Base-by-base conservation (phyloP, 1,140 invertebrate species). In the Caenorhabditis inopinata region DNA sequence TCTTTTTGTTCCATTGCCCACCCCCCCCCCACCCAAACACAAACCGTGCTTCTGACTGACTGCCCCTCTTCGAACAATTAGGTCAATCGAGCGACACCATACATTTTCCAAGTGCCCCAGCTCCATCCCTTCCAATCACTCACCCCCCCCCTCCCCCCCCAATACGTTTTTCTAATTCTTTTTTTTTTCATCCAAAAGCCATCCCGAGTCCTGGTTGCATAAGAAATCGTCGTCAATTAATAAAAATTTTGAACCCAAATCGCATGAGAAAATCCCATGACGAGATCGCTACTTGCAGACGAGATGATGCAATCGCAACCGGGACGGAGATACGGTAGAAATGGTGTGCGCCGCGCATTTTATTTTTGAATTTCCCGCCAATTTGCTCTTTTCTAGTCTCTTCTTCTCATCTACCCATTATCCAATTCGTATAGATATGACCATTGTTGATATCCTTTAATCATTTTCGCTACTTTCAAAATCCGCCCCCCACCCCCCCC, bases 181-280 rank as follows among this genome's bases (percentile, higher is more conserved):
- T 25, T 9, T 9, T n/a, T 21, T 58, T 51, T 21, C 27, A 16
- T 21, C 51, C 25, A 42, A 42, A 42, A n/a, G n/a, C 38, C 38
- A 42, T 42, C 51, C 27, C 58, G 11, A 27, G 12, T 27, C 32
- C 58, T 68, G 58, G 58, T 68, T 68, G 58, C 58, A 68, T 68
- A 68, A 68, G 58, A 68, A 68, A 68, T 68, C 58, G 58, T 38
- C 58, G 58, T 68, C 58, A 68, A 68, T n/a, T n/a, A n/a, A n/a
- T 18, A 18, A 68, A 68, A 68, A 68, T 68, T 68, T 29, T 38
- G 32, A 68, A 7, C 5, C 38, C 4, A 29, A 16, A n/a, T 23
- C 4, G 3, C 21, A 51, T 4, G 25, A 51, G 9, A 51, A 51
- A 42, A 42, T 42, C 38, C 14, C 38, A 23, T 51, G 48, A 51